These are phyloP conservation scores for Aphodius sticticus DNA, from an alignment of 2,888 invertebrate genomes.

Conservation along the genomic window DNA sequence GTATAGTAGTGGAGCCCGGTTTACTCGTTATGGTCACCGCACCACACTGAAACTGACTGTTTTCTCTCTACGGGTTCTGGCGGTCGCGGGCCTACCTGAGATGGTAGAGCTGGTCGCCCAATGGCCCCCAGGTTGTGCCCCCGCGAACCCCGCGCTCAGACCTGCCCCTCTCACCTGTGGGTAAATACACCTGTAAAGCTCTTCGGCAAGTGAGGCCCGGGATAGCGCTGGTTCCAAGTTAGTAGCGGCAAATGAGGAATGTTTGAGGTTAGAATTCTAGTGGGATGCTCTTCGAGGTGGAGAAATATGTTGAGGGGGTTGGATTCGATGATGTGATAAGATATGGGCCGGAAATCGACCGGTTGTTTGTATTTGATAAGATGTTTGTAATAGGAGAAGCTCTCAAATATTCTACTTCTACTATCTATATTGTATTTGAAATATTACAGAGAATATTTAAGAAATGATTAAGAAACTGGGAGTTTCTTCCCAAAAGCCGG, in stretches of 20 bases:
- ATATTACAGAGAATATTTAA: neutral
- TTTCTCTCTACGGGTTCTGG: conserved; percentile 40
- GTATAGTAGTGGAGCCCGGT: conserved; percentile 7
- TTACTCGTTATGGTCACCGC: neutral
- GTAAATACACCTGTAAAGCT: neutral
- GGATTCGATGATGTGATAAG: neutral
- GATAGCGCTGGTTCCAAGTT: neutral
- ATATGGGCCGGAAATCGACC: neutral
- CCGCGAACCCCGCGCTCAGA: neutral
- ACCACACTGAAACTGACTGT: neutral
- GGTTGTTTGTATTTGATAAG: neutral
- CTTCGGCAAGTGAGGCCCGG: neutral
- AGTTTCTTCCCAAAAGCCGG: too few relatives aligned
- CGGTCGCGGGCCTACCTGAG: conserved; percentile 40
- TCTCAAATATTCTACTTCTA: neutral
- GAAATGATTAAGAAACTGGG: neutral
- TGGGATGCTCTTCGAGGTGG: neutral
- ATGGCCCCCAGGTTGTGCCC: conserved; percentile 10
- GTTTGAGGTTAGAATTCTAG: neutral
- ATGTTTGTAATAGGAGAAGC: neutral
- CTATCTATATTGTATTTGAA: neutral
- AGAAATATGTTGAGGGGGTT: neutral
- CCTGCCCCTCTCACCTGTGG: conserved; percentile 4
- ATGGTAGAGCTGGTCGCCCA: conserved; percentile 32
- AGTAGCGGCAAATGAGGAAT: neutral